Evolutionary conservation across 2,888 invertebrate genomes (phyloP).

Genomic region (Drosophila infuscata): DNA sequence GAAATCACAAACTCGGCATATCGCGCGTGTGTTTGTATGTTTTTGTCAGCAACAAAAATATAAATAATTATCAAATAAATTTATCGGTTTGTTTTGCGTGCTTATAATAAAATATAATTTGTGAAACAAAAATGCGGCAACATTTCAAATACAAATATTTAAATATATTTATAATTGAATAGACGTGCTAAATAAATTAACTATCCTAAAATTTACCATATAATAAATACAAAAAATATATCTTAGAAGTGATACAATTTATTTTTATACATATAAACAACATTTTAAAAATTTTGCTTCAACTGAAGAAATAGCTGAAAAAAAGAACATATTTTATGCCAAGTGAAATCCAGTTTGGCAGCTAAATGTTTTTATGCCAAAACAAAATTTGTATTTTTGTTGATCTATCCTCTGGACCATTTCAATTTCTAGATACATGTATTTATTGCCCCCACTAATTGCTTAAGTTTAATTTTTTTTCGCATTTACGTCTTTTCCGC

Average conservation of each 20-base stretch:
- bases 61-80: slow-evolving; percentile 16
- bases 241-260: neutral
- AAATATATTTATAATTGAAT: neutral
- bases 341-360: neutral
- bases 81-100: slow-evolving; percentile 32
- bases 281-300: neutral
- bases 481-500: slow-evolving; percentile 37
- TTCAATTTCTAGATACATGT: neutral
- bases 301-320: neutral
- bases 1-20: slow-evolving; percentile 7
- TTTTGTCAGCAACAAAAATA: slow-evolving; percentile 9
- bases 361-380: slow-evolving; percentile 1
- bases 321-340: neutral
- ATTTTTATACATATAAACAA: slow-evolving; percentile 3
- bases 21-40: slow-evolving; percentile 17
- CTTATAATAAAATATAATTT: slow-evolving; percentile 4
- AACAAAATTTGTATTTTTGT: slow-evolving; percentile 15
- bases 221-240: neutral
- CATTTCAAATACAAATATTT: neutral
- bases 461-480: slow-evolving; percentile 31
- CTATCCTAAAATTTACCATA: neutral
- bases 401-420: slow-evolving; percentile 2
- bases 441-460: slow-evolving; percentile 27
- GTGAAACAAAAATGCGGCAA: neutral
- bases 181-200: neutral